Base-by-base conservation (phyloP, 2,797 vertebrate species). In the Girardinus metallicus region DNA sequence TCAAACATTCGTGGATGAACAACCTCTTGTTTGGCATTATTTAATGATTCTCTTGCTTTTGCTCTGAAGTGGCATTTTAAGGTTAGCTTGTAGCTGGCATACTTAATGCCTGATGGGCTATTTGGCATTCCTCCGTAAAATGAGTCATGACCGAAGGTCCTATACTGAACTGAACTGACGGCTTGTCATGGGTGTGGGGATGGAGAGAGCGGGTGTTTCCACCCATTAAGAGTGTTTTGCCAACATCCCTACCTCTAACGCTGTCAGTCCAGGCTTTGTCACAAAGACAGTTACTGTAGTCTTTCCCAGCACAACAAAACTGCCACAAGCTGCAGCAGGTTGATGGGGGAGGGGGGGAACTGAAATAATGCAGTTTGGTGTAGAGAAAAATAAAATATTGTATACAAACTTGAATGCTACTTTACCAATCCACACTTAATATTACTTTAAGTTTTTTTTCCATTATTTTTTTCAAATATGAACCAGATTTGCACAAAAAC, bases 151-250 rank as follows among this genome's bases (percentile, higher is more conserved):
- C 80, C 85, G 78, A 85, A 78, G 82, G 84, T 86, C 82, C 80
- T 87, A 75, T 72, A 26, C 64, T 83, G 77, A 83, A 80, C 36
- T 87, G 89, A 88, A 79, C 41, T 87, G 89, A 89, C 90, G 80
- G 86, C 70, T 18, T 81, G 86, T 80, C 77, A 87, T 77, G 51
- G 51, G 23, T 55, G 51, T n/a, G 85, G 84, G 79, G 85, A 51
- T 23, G 49, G 49, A 51, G 49, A 34, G 44, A 76, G 82, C 83
- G 76, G 89, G 90, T 92, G 92, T 91, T 70, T 51, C 49, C 75
- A 73, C 44, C 82, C 68, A 88, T 90, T 90, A 90, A 81, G 72
- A 60, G 72, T 85, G 75, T 89, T 91, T 89, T 87, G 85, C 88
- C 89, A 82, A 87, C 83, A 83, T 88, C 75, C 78, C 81, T 76